phyloP scores from a whole-genome alignment of 2,113 vertebrate species.

The Corapipo altera region DNA sequence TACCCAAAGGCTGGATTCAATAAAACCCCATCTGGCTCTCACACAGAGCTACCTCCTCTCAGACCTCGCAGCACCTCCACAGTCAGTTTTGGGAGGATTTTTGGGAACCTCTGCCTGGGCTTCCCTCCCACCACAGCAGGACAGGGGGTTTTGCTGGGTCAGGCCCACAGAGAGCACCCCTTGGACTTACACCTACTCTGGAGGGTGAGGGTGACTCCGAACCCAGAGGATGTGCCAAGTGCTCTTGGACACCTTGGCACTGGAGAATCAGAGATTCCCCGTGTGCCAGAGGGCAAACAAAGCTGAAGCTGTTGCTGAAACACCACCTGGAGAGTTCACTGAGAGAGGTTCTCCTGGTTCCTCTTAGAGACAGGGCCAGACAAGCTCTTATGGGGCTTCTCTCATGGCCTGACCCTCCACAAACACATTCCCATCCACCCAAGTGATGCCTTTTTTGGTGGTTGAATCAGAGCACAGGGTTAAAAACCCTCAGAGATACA shows the following conservation, averaged over 20 bases:
- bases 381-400: not conserved
- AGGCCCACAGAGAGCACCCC: not conserved
- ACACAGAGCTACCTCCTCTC: not conserved
- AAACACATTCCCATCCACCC: not conserved
- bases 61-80: not conserved
- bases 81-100: not conserved
- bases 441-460: not conserved
- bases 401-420: not conserved
- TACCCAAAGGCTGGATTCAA: conserved; percentile 49
- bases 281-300: not conserved
- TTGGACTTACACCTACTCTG: not conserved
- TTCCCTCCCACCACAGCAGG: not conserved
- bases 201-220: not conserved
- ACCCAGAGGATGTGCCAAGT: not conserved
- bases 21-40: conserved; percentile 58
- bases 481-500: not conserved
- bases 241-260: not conserved
- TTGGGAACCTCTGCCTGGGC: not conserved
- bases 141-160: not conserved
- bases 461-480: fast-evolving
- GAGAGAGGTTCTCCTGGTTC: fast-evolving
- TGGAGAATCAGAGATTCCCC: not conserved
- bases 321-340: fast-evolving
- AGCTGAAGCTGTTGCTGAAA: not conserved
- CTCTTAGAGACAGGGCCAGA: not conserved